A percentile compares a stretch with the other conserved stretches of the same genome.
These are phyloP conservation scores for Anabas testudineus DNA, from an alignment of 2,797 vertebrate genomes.

Conservation along the genomic window DNA sequence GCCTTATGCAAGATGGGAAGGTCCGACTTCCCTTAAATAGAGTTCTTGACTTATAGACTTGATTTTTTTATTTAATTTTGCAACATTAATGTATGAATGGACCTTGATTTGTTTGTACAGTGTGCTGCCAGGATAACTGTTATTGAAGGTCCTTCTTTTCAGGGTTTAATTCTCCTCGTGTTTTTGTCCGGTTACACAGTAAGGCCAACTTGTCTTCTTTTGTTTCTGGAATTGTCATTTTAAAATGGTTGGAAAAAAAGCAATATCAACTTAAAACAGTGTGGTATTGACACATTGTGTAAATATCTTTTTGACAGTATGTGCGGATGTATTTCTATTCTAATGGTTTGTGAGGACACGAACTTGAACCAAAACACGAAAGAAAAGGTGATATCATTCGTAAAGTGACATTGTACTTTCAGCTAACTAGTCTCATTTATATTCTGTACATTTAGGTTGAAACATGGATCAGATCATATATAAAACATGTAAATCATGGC, in stretches of 20 bases:
- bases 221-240: constrained; percentile 55
- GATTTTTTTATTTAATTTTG: constrained; percentile 84
- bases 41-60: constrained; percentile 78
- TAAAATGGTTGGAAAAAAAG: constrained; percentile 67
- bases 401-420: constrained; percentile 75
- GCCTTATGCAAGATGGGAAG: constrained; percentile 86
- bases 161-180: constrained; percentile 68
- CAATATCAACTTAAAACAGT: constrained; percentile 81
- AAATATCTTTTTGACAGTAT: constrained; percentile 82
- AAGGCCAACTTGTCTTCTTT: constrained; percentile 45
- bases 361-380: constrained; percentile 74
- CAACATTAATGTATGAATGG: constrained; percentile 66
- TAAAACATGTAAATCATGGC: constrained; percentile 91
- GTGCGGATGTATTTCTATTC: constrained; percentile 81
- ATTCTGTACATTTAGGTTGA: constrained; percentile 91
- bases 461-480: constrained; percentile 89
- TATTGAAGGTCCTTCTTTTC: constrained; percentile 64
- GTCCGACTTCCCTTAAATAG: constrained; percentile 77
- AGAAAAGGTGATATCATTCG: constrained; percentile 70
- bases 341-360: constrained; percentile 67
- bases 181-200: constrained; percentile 57
- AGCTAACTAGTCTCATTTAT: constrained; percentile 83
- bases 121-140: constrained; percentile 67
- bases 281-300: constrained; percentile 84
- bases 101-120: constrained; percentile 63